These are phyloP conservation scores for Pheosia gnoma DNA, from an alignment of 2,888 invertebrate genomes.

Conservation along the genomic window DNA sequence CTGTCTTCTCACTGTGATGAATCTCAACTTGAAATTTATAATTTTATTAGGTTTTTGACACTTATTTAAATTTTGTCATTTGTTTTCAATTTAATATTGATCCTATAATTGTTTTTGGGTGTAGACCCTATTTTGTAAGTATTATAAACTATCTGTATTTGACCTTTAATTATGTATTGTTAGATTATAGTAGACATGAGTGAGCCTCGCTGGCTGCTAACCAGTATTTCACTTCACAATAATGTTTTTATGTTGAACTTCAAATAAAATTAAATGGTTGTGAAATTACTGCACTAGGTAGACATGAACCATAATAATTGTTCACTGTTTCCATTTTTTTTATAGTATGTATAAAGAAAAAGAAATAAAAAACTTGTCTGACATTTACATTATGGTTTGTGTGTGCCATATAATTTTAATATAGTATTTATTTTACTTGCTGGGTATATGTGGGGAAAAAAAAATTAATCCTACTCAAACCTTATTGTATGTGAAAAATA, in stretches of 20 bases:
- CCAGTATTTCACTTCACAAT: background rate
- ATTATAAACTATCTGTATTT: background rate
- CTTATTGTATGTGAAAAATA: background rate
- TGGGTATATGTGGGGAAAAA: background rate
- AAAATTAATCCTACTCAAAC: background rate
- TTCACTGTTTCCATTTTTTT: background rate
- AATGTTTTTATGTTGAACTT: background rate
- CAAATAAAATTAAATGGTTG: slow-evolving; percentile 4
- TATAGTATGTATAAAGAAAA: background rate
- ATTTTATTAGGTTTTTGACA: slow-evolving; percentile 38
- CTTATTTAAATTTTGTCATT: slow-evolving; percentile 25
- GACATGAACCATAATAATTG: slow-evolving; percentile 2
- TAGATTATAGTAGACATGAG: background rate
- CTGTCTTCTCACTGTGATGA: slow-evolving; percentile 52
- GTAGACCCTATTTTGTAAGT: slow-evolving; percentile 3
- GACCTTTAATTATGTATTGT: background rate
- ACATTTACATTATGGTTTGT: slow-evolving; percentile 9
- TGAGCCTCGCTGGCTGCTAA: background rate
- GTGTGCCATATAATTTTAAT: slow-evolving; percentile 1
- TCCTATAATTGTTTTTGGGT: background rate
- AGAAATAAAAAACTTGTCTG: slow-evolving; percentile 9
- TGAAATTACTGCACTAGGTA: background rate
- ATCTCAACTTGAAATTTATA: slow-evolving; percentile 48
- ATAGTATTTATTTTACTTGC: background rate
- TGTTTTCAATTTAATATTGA: background rate